Base-by-base conservation (phyloP, 2,888 invertebrate genomes). In the Parasteatoda lunata region DNA sequence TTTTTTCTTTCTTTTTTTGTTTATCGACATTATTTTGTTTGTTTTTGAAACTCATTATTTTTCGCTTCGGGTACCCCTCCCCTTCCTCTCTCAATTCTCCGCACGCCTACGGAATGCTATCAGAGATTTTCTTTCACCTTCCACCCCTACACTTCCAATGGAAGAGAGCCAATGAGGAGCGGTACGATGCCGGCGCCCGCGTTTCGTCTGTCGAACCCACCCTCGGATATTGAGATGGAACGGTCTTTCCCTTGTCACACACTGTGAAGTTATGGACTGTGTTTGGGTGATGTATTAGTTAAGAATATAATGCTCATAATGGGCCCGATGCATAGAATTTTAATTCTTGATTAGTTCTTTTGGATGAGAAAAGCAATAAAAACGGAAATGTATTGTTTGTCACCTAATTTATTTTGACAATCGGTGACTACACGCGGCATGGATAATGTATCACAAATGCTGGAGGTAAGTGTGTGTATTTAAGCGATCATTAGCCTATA, bases 221-320 rank as follows among this genome's bases (percentile, higher is more conserved):
- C 85, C 85, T 70, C 65, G n/a, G 71, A 65, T 79, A 80, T 48
- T 64, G 72, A 80, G 70, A 85, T 85, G 85, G 85, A 85, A 85
- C 47, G 70, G 80, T 85, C 85, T 80, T 80, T 85, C 85, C 80
- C 85, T 85, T 85, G 85, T 85, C 85, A 85, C 75, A 73, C 59
- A 71, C 66, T 9, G 85, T 65, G 76, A 77, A 85, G 76, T 85
- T 80, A 85, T 80, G 76, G 85, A 79, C 68, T 73, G 79, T 69
- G 83, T 69, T 54, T 79, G 80, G 75, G 66, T 80, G 85, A 85
- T 85, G 85, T 80, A 85, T 85, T 85, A 80, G 80, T 80, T 80
- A 85, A 77, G 45, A 68, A 66, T 77, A 77, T 77, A 66, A 77
- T 68, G 15, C 66, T 4, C 30, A 59, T 13, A 59, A 59, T 59